Evolutionary conservation across 2,888 invertebrate genomes (phyloP).

Genomic region (Hemicrepidius hirtus): DNA sequence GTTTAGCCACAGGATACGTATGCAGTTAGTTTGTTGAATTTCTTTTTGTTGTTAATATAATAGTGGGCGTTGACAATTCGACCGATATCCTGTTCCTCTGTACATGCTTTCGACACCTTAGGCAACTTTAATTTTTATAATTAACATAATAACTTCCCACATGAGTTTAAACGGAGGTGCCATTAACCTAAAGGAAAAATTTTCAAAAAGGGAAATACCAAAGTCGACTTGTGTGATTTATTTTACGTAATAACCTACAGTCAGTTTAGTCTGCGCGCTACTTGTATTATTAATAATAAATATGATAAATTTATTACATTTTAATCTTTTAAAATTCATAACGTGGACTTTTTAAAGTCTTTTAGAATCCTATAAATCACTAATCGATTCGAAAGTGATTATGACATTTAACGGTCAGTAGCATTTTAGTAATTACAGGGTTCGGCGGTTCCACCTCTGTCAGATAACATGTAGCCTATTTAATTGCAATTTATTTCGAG

Average conservation of each 20-base stretch:
- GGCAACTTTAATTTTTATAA: constrained; percentile 39
- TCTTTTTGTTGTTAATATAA: constrained; percentile 34
- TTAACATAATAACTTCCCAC: constrained; percentile 41
- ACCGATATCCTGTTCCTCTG: constrained; percentile 27
- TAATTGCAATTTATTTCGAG: constrained; percentile 50
- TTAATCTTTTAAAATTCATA: constrained; percentile 32
- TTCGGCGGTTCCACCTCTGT: constrained; percentile 48
- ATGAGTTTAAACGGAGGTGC: constrained; percentile 11
- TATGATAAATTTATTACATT: constrained; percentile 17
- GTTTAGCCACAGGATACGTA: constrained; percentile 34
- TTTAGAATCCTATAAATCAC: constrained; percentile 51
- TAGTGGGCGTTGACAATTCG: constrained; percentile 33
- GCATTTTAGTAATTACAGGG: constrained; percentile 54
- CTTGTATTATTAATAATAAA: constrained; percentile 26
- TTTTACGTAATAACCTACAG: constrained; percentile 20
- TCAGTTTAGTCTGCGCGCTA: constrained; percentile 12
- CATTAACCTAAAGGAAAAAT: constrained; percentile 14
- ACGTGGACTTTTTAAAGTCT: constrained; percentile 22
- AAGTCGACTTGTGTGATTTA: constrained; percentile 18
- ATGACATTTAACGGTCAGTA: constrained; percentile 53
- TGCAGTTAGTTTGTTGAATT: constrained; percentile 26
- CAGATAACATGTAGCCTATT: constrained; percentile 38
- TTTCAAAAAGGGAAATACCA: neutral
- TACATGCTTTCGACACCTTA: constrained; percentile 38
- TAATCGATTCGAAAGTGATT: constrained; percentile 56